A percentile compares a stretch with the other conserved stretches of the same genome.
These are phyloP conservation scores for Phodopus roborovskii DNA, from an alignment of 2,113 vertebrate species.

Conservation along the genomic window DNA sequence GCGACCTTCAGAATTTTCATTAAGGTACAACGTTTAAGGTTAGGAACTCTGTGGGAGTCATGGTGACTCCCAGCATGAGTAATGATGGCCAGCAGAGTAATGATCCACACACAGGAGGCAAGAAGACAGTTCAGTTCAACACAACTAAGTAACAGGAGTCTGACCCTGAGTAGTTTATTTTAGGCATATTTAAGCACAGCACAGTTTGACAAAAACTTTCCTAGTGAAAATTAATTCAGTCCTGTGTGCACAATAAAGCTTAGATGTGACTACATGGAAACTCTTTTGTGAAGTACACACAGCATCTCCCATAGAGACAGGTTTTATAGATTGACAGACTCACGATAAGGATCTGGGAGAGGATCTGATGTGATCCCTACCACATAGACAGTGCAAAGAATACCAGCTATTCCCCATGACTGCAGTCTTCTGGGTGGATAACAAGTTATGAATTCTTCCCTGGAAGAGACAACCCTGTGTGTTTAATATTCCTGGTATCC, in stretches of 20 bases:
- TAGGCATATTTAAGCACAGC: background rate
- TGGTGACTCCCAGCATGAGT: background rate
- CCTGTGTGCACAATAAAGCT: background rate
- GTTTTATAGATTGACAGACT: background rate
- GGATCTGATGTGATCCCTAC: no score
- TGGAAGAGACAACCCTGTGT: background rate
- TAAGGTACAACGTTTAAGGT: background rate
- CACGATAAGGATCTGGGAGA: background rate
- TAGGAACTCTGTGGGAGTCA: background rate
- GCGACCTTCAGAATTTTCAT: slow-evolving; percentile 53
- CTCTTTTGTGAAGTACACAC: background rate
- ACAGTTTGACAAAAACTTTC: background rate
- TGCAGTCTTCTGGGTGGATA: background rate
- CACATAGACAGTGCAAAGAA: background rate
- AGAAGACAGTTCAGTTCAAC: background rate
- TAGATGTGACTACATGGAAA: background rate
- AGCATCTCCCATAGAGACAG: background rate
- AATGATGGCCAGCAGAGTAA: background rate
- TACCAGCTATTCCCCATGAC: background rate
- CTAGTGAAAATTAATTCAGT: background rate
- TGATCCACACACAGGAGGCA: background rate
- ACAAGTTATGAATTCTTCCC: background rate
- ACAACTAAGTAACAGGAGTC: background rate
- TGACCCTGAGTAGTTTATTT: background rate
- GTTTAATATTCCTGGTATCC: background rate